Evolutionary conservation across 2,797 vertebrate species (phyloP).

Genomic region (Emydoidea blandingii): DNA sequence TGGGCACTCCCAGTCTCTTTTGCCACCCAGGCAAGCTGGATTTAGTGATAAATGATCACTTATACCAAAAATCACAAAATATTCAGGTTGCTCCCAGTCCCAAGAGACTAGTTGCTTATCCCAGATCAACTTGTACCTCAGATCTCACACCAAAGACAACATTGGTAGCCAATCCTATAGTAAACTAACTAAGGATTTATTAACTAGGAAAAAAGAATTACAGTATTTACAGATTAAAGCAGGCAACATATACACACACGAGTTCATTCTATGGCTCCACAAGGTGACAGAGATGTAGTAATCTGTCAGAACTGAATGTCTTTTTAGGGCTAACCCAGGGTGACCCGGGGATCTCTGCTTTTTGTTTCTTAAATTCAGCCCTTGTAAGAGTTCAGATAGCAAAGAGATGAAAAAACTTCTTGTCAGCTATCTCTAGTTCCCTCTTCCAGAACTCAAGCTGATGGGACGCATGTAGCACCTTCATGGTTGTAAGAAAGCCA

Average conservation of each 20-base stretch:
- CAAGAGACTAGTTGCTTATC: background rate
- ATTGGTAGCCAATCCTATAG: background rate
- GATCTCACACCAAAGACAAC: too few species aligned
- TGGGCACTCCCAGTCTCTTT: background rate
- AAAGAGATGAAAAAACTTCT: background rate
- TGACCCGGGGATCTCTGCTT: background rate
- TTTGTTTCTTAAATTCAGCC: background rate
- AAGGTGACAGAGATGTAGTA: too few species aligned
- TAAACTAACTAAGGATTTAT: background rate
- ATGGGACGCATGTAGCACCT: background rate
- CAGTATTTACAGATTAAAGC: background rate
- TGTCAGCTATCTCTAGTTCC: background rate
- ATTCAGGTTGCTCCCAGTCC: background rate
- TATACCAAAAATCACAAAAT: background rate
- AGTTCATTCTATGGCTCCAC: background rate
- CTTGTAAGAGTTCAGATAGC: background rate
- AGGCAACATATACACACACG: background rate
- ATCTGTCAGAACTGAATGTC: background rate
- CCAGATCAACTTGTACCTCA: background rate
- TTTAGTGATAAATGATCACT: background rate
- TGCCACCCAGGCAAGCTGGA: background rate
- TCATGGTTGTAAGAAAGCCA: background rate
- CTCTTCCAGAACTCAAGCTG: background rate
- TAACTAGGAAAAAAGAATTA: background rate
- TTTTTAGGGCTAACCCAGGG: background rate